These are phyloP conservation scores for Lota lota DNA, from an alignment of 2,113 vertebrate genomes.

Conservation along the genomic window DNA sequence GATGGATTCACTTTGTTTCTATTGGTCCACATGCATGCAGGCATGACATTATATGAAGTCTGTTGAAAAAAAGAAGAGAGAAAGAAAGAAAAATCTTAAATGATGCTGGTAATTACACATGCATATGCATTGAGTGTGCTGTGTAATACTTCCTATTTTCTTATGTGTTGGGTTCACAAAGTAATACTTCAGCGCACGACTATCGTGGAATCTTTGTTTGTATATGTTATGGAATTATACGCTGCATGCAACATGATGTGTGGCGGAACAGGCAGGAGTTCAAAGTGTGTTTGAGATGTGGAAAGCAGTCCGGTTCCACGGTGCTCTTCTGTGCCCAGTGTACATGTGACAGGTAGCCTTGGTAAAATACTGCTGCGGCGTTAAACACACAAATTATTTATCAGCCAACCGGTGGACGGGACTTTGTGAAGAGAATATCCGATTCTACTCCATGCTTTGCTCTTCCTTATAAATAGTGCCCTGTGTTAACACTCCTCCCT, in stretches of 20 bases:
- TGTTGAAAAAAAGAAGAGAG: no score
- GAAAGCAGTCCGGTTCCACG: slow-evolving; percentile 27
- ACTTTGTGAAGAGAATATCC: slow-evolving; percentile 60
- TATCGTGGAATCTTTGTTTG: background rate
- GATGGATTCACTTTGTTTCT: slow-evolving; percentile 26
- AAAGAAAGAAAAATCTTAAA: no score
- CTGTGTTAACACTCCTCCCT: slow-evolving; percentile 36
- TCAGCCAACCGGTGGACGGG: slow-evolving; percentile 52
- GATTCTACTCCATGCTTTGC: slow-evolving; percentile 40
- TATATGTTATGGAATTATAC: background rate
- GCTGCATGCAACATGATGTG: background rate
- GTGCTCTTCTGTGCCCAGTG: slow-evolving; percentile 23
- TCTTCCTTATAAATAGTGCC: slow-evolving; percentile 13
- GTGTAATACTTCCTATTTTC: no score
- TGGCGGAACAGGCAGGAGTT: background rate
- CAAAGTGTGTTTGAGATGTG: slow-evolving; percentile 4
- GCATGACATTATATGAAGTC: no score
- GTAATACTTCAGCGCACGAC: no score
- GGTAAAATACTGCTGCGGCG: slow-evolving; percentile 62
- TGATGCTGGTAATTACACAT: no score
- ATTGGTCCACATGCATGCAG: slow-evolving; percentile 24
- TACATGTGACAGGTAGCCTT: slow-evolving; percentile 60
- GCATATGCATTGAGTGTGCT: no score
- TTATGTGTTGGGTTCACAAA: no score
- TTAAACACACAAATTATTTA: slow-evolving; percentile 72